phyloP scores from a whole-genome alignment of 2,113 vertebrate genomes.

The Motacilla alba region DNA sequence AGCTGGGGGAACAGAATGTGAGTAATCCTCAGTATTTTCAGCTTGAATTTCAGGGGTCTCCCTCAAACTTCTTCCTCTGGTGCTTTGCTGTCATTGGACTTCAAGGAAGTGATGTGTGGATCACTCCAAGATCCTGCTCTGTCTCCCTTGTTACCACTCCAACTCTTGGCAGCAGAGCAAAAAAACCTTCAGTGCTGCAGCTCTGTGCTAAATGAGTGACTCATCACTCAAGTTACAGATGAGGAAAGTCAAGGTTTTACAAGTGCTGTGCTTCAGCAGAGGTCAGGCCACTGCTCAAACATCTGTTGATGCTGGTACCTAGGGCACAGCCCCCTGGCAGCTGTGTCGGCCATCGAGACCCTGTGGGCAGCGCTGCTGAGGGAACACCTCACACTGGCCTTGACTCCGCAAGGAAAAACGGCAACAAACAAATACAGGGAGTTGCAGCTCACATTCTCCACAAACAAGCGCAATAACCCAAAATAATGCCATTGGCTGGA shows the following conservation, averaged over 20 bases:
- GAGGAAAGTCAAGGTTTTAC: background rate
- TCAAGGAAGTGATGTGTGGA: fast-evolving
- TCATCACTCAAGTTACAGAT: background rate
- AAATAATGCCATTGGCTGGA: background rate
- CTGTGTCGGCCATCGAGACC: fast-evolving
- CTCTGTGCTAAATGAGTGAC: background rate
- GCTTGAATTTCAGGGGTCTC: background rate
- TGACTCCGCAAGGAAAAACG: background rate
- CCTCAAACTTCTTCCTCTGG: background rate
- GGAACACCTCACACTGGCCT: background rate
- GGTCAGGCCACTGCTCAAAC: background rate
- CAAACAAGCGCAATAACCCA: background rate
- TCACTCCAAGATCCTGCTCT: too few species aligned
- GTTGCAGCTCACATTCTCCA: background rate
- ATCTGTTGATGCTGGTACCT: background rate
- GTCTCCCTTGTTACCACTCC: too few species aligned
- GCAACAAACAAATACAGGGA: background rate
- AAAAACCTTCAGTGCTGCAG: background rate
- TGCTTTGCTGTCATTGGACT: fast-evolving
- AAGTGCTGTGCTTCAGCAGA: background rate
- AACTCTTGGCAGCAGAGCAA: background rate
- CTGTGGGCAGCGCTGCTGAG: fast-evolving
- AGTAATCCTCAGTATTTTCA: background rate
- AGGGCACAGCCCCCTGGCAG: background rate
- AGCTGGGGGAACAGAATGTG: background rate